phyloP scores from a whole-genome alignment of 2,113 vertebrate species.

The Hystrix cristata region DNA sequence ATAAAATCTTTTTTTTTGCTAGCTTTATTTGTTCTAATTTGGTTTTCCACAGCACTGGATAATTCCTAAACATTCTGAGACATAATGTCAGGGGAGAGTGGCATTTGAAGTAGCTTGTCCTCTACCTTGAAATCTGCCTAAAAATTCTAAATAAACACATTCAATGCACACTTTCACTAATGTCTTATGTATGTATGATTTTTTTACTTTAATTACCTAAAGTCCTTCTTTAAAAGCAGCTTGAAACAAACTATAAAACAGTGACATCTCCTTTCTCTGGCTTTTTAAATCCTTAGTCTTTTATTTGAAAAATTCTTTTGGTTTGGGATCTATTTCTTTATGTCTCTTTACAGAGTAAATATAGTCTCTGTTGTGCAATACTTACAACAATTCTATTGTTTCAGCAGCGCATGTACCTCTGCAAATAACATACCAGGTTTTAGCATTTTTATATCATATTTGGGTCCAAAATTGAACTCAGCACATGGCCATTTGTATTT shows the following conservation, averaged over 20 bases:
- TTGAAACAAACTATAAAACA: not conserved
- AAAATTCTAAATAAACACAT: not conserved
- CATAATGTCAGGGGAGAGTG: not conserved
- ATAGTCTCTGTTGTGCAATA: not conserved
- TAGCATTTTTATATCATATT: not conserved
- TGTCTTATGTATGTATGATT: not conserved
- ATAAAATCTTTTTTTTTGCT: not conserved
- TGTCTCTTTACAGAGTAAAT: not conserved
- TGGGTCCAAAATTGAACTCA: not conserved
- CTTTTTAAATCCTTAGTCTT: not conserved
- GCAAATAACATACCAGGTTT: not conserved
- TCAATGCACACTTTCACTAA: not conserved
- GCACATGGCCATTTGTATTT: not conserved
- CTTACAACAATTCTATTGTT: not conserved
- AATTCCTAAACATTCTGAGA: constrained; percentile 21
- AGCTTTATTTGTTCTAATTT: not conserved
- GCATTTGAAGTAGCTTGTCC: not conserved
- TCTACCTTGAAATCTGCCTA: not conserved
- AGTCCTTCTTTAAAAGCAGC: not conserved
- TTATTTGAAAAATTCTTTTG: not conserved
- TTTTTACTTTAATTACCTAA: constrained; percentile 15
- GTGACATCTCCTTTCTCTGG: not conserved
- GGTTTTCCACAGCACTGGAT: not conserved
- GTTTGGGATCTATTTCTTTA: not conserved
- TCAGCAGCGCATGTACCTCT: not conserved